Evolutionary conservation across 2,797 vertebrate genomes (phyloP).

Genomic region (Characodon lateralis): DNA sequence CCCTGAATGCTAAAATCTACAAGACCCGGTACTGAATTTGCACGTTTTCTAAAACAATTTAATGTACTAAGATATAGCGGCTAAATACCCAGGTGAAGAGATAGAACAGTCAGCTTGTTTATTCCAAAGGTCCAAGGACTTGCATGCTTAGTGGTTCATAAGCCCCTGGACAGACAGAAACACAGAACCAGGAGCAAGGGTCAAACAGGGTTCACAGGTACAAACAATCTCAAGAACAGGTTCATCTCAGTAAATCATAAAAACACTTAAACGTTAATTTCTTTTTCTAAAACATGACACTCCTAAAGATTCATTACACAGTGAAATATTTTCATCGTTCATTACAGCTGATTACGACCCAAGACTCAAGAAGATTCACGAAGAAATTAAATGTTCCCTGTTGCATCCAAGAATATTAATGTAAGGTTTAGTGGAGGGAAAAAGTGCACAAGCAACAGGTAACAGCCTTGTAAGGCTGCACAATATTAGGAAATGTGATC

Average conservation of each 20-base stretch:
- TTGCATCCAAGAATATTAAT: no score
- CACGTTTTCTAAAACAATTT: no score
- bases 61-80: no score
- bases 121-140: no score
- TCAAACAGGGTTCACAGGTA: no score
- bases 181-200: neutral
- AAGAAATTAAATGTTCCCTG: neutral
- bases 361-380: neutral
- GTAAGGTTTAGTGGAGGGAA: no score
- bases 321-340: neutral
- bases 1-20: constrained; percentile 1
- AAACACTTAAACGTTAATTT: neutral
- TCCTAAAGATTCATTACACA: neutral
- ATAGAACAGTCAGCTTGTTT: no score
- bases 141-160: neutral
- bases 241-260: neutral
- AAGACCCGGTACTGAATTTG: neutral
- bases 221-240: no score
- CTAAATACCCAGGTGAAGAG: no score
- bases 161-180: neutral
- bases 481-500: no score
- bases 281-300: neutral
- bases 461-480: no score
- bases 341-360: neutral
- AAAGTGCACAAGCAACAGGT: no score